Conservation (phyloP, 2,113 vertebrate genomes). For the Fukomys damarensis region DNA sequence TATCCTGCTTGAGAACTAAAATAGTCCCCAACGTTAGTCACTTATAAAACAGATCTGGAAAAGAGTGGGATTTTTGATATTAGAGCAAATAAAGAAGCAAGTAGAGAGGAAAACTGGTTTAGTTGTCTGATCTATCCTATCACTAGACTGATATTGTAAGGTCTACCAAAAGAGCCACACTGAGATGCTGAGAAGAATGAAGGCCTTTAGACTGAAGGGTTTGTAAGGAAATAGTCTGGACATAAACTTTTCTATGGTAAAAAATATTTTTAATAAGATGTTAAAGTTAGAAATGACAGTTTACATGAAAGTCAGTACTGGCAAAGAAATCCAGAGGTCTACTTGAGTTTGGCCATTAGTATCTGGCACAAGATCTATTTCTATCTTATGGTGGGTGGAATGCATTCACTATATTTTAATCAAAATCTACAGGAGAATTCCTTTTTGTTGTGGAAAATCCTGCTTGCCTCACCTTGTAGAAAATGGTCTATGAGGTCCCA, state of each 20-base stretch:
- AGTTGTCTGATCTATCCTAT: background rate
- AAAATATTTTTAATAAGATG: background rate
- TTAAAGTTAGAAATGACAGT: background rate
- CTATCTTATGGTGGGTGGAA: background rate
- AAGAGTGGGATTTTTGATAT: background rate
- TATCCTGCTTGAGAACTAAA: constrained; percentile 5
- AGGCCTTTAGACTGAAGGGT: background rate
- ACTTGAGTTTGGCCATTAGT: background rate
- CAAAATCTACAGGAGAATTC: background rate
- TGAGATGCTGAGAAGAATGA: background rate
- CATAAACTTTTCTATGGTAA: background rate
- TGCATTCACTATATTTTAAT: background rate
- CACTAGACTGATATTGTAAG: background rate
- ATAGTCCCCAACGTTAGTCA: background rate
- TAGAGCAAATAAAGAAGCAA: background rate
- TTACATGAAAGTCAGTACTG: background rate
- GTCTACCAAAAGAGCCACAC: accelerated
- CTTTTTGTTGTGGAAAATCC: background rate
- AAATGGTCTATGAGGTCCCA: background rate
- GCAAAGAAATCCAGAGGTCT: background rate
- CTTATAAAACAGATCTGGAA: background rate
- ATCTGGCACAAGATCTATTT: background rate
- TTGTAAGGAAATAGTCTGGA: background rate
- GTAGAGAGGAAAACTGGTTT: background rate
- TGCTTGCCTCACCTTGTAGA: background rate